Evolutionary conservation across 2,888 invertebrate species (phyloP).

Genomic region (Epiblema foenella): DNA sequence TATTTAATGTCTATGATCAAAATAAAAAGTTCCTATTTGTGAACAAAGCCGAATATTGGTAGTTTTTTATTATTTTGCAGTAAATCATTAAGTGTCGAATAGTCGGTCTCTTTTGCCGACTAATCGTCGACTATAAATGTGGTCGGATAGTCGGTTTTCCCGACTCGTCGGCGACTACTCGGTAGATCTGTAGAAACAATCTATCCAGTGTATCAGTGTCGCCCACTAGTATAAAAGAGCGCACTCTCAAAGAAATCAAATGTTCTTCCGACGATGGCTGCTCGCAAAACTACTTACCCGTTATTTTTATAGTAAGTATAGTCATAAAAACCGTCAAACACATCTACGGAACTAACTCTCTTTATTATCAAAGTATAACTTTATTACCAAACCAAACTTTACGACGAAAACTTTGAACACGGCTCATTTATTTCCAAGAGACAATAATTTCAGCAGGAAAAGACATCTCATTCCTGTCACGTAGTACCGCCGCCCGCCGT

Average conservation of each 20-base stretch:
- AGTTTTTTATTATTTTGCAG: too few relatives aligned
- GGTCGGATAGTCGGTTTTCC: too few relatives aligned
- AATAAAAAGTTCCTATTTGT: too few relatives aligned
- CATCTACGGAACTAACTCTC: neutral
- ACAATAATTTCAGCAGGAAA: slow-evolving; percentile 31
- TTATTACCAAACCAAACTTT: slow-evolving; percentile 2
- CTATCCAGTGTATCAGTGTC: too few relatives aligned
- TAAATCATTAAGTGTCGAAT: too few relatives aligned
- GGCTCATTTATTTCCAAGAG: slow-evolving; percentile 25
- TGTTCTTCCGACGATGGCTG: neutral
- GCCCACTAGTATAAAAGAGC: neutral
- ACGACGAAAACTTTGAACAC: slow-evolving; percentile 12
- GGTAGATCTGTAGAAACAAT: too few relatives aligned
- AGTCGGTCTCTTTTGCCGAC: too few relatives aligned
- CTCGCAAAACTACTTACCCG: neutral
- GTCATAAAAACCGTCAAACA: slow-evolving; percentile 13
- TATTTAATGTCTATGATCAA: too few relatives aligned
- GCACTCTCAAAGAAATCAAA: neutral
- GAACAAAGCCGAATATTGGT: too few relatives aligned
- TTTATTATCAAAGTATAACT: slow-evolving; percentile 20
- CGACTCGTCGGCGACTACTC: too few relatives aligned
- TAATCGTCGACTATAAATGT: too few relatives aligned
- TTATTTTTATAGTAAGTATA: neutral
- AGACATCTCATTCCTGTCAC: slow-evolving; percentile 37
- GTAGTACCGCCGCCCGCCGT: slow-evolving; percentile 22